Base-by-base conservation (phyloP, 2,113 vertebrate genomes). In the Prionailurus viverrinus region DNA sequence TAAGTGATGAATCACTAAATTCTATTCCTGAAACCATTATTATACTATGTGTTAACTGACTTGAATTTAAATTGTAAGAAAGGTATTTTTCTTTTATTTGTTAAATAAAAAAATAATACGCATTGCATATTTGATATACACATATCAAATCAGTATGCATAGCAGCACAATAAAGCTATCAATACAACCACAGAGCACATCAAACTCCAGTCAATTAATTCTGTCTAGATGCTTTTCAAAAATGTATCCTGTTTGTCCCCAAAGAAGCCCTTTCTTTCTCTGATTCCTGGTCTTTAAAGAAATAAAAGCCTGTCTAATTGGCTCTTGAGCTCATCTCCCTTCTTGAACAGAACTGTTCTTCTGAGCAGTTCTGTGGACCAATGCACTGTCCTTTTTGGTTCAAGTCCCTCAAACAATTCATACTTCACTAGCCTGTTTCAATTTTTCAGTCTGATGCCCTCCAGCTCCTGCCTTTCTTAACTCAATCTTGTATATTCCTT, bases 391-490 rank as follows among this genome's bases (percentile, higher is more conserved):
- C 69, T 95, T 97, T 92, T 80, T 92, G 89, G 48, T 91, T 97
- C 74, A 41, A 90, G 69, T 81, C 41, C 41, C 10, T 96, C 48
- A 90, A 68, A 80, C 41, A 71, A 69, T 83, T 45, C 73, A 76
- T 19, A 92, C 4, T 78, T 94, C 74, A 45, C 74, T 92, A 45
- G 18, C 18, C 68, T 92, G 45, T 31, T 89, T 97, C 71, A 95
- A 87, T 88, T 95, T 97, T 84, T 95, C 94, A 92, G 94, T 96
- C 81, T 90, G 71, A 94, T 96, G 53, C 58, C 80, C 88, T 90
- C 53, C 8, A 93, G 39, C 6, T 81, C 79, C 84, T 94, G 16
- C 82, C 51, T 91, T 94, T 93, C 92, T 94, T 68, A 81, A 85
- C 33, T 66, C 61, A 89, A 48, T 88, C 36, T 81, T 96, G 19